Evolutionary conservation across 2,888 invertebrate genomes (phyloP), one percentile per base, ranked within the genome.

Genomic region (Athalia cordata): DNA sequence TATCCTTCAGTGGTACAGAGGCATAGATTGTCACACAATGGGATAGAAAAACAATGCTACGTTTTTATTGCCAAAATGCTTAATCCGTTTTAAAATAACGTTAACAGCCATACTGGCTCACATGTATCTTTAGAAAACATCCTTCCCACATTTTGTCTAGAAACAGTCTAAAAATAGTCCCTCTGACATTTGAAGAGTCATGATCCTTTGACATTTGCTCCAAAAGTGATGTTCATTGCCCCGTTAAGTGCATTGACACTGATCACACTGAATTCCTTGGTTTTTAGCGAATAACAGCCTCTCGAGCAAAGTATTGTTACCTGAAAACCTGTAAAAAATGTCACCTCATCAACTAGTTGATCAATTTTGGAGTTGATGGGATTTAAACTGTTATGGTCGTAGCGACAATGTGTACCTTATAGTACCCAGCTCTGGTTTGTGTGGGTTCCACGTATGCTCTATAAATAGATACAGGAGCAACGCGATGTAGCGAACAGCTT

Each of bases 131-230:
- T n/a, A 59, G 72, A 72, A 72, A 62, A 62, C 62, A 62, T 64
- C 43, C 50, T 8, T 43, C 29, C 49, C 29, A 62, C 13, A 62
- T 50, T 75, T 75, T 64, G 57, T 47, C 57, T 72, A 49, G 82
- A 81, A 79, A 79, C 82, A 75, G 78, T 81, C 85, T 86, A 87
- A 87, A 88, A 87, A 87, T 88, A 87, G 83, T 83, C 78, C 79
- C 81, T 85, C 82, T 75, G 87, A 86, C 85, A 85, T 86, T 87
- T 85, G 80, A 80, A 84, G 83, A 80, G 78, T 81, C 81, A 78
- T 82, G 84, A 83, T 82, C 82, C 83, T 87, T 85, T 87, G 88
- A 88, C 87, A 88, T 88, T 88, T 87, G 84, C 72, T 80, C 13
- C 29, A 7, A 47, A 72, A 9, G 45, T 59, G 59, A 55, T 15